Base-by-base conservation (phyloP, 2,797 vertebrate species). In the Benthosema pterotum region DNA sequence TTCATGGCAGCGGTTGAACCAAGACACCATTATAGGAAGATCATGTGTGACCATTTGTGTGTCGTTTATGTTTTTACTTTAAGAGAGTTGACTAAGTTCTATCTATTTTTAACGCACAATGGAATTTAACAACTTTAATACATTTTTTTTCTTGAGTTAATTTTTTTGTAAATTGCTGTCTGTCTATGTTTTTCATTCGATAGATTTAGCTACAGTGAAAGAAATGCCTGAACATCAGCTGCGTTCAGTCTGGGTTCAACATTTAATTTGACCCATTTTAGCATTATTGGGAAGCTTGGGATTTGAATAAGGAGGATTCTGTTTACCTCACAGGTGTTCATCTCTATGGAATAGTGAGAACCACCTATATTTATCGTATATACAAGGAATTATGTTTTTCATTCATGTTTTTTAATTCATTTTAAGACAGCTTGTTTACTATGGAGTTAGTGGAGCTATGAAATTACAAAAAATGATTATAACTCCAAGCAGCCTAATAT, bases 61-160 rank as follows among this genome's bases (percentile, higher is more conserved):
- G 5, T 1, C 18, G 48, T 52, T 38, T 11, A 38, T 16, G 16
- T 67, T 78, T 68, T 54, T 48, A 65, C 71, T 52, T 4, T 51
- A 8, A 25, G 5, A 1, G 11, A n/a, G n/a, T 15, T 42, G 22
- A 55, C 60, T 3, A 45, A 2, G 2, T 66, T 19, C 69, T 12
- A 28, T 61, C 45, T 59, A 42, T 72, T 63, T 17, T 9, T 42
- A 3, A 6, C 0, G 60, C 6, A 0, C 11, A 8, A 42, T 18
- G 42, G 32, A 11, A 13, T 60, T 56, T 54, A 18, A 13, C 2
- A n/a, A 5, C 67, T 56, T 72, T 60, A 5, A 11, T 45, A 5
- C 6, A 15, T 0, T 56, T 1, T 59, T n/a, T 1, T 28, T 60
- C 8, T 1, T 61, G 32, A 38, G 7, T 38, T 38, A 38, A 38